Percentiles rank a stretch among this genome's conserved stretches.
Conservation (phyloP, 2,797 vertebrate species). For the Tympanoctomys barrerae region DNA sequence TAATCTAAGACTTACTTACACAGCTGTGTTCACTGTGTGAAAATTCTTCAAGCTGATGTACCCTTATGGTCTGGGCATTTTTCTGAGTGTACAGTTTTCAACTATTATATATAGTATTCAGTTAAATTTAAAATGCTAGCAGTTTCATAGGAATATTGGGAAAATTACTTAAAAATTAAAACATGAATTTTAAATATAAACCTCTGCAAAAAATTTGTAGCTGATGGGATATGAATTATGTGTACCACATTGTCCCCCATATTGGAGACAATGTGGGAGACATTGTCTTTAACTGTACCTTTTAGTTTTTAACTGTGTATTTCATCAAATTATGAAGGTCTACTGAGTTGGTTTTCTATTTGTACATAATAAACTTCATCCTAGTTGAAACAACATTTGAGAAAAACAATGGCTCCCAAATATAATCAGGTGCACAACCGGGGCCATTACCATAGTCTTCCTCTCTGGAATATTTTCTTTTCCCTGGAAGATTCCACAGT, state of each 20-base stretch:
- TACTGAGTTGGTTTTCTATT: background rate
- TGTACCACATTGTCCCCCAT: background rate
- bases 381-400: background rate
- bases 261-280: too few species aligned
- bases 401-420: background rate
- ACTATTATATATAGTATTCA: background rate
- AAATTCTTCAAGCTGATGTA: background rate
- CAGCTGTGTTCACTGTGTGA: background rate
- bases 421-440: background rate
- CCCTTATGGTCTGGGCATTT: background rate
- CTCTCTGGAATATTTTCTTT: background rate
- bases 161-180: background rate
- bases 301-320: background rate
- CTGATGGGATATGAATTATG: background rate
- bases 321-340: constrained; percentile 2
- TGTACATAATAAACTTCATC: background rate
- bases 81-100: background rate
- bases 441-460: background rate
- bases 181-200: constrained; percentile 19
- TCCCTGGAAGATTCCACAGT: background rate
- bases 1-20: background rate
- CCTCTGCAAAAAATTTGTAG: constrained; percentile 5
- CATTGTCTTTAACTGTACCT: background rate
- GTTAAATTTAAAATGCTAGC: background rate
- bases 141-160: background rate